These are phyloP conservation scores for Arrhopalites spinosus DNA, from an alignment of 2,888 invertebrate species.

Conservation along the genomic window DNA sequence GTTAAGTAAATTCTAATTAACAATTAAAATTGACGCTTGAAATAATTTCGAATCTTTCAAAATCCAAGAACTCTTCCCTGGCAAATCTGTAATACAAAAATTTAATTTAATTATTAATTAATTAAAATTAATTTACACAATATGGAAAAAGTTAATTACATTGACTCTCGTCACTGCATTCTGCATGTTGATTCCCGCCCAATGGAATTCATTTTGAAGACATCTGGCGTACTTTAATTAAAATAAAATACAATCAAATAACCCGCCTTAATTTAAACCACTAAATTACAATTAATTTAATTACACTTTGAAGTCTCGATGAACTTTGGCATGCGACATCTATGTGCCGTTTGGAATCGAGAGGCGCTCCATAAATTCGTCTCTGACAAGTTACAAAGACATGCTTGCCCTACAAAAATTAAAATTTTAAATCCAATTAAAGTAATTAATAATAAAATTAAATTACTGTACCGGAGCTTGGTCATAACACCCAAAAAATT, in stretches of 20 bases:
- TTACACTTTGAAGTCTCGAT: background rate
- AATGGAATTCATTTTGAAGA: background rate
- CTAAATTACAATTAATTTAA: background rate
- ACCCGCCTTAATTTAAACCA: background rate
- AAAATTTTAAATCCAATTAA: background rate
- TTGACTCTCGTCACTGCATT: slow-evolving; percentile 1
- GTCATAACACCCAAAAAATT: slow-evolving; percentile 6
- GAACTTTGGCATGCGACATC: background rate
- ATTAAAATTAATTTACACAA: too few relatives aligned
- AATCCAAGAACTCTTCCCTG: background rate
- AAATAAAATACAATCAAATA: background rate
- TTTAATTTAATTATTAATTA: too few relatives aligned
- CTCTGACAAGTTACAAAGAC: background rate
- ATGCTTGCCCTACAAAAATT: background rate
- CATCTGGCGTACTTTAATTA: background rate
- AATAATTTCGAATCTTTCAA: too few relatives aligned
- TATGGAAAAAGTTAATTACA: background rate
- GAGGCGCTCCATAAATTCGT: background rate
- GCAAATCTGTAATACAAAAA: background rate
- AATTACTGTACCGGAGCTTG: background rate
- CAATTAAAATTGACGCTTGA: too few relatives aligned
- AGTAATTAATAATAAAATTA: background rate
- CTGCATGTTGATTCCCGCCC: background rate
- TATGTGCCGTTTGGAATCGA: background rate
- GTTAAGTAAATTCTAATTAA: too few relatives aligned